These are phyloP conservation scores for Triplophysa rosa DNA, from an alignment of 2,113 vertebrate species.

Conservation along the genomic window DNA sequence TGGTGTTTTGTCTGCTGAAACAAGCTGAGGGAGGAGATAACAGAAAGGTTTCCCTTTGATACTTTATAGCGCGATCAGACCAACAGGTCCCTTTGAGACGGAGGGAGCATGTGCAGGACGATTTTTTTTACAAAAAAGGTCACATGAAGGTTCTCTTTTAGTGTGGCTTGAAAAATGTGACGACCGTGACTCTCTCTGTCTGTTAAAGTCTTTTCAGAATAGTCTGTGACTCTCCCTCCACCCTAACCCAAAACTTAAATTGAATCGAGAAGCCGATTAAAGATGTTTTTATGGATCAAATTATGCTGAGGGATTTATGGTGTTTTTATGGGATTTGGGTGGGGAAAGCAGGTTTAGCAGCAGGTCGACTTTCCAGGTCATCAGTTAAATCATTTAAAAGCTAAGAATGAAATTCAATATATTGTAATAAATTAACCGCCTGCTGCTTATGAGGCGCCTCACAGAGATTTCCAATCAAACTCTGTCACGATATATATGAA, in stretches of 20 bases:
- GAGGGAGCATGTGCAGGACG: neutral
- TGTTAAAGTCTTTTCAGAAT: neutral
- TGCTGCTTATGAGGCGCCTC: neutral
- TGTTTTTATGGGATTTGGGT: slow-evolving; percentile 13
- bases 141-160: slow-evolving; percentile 35
- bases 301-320: slow-evolving; percentile 24
- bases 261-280: slow-evolving; percentile 18
- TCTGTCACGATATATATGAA: slow-evolving; percentile 26
- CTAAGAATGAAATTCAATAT: slow-evolving; percentile 11
- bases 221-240: neutral
- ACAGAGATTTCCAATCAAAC: slow-evolving; percentile 9
- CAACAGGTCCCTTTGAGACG: slow-evolving; percentile 19
- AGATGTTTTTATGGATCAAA: slow-evolving; percentile 26
- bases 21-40: slow-evolving; percentile 29
- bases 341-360: slow-evolving; percentile 12
- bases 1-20: slow-evolving; percentile 21
- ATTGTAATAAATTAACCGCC: slow-evolving; percentile 21
- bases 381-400: slow-evolving; percentile 1
- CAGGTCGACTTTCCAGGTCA: slow-evolving; percentile 32
- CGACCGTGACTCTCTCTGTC: neutral
- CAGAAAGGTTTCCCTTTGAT: slow-evolving; percentile 37
- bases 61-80: slow-evolving; percentile 28
- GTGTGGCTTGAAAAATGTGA: neutral
- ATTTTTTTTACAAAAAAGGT: slow-evolving; percentile 15
- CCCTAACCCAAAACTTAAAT: neutral